Conservation (phyloP, 2,888 invertebrate genomes). For the Augiades crinisus region DNA sequence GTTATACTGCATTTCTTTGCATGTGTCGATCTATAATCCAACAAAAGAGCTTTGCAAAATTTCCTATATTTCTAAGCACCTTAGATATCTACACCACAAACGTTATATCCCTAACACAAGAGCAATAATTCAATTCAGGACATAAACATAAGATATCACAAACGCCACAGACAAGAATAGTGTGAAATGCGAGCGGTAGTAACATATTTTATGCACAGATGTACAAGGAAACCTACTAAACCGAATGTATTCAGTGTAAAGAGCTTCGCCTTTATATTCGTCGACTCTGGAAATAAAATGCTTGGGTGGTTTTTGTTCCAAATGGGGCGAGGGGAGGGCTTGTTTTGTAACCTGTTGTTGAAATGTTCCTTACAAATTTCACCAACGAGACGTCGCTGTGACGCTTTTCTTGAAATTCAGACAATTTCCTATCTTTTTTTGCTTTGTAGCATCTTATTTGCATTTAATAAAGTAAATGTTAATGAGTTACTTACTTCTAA, state of each 20-base stretch:
- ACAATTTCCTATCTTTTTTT: no score
- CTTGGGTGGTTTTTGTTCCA: not conserved
- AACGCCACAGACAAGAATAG: not conserved
- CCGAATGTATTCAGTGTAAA: slow-evolving; percentile 64
- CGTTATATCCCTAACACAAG: not conserved
- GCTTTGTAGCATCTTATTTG: no score
- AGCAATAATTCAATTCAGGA: no score
- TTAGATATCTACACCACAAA: no score
- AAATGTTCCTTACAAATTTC: not conserved
- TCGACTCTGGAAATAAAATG: slow-evolving; percentile 8
- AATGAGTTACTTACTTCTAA: no score
- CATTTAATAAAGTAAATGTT: no score
- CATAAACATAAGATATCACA: not conserved
- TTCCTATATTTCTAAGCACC: no score
- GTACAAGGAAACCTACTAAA: slow-evolving; percentile 60
- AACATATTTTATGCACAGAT: slow-evolving; percentile 68
- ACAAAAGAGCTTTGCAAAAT: no score
- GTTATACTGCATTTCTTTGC: no score
- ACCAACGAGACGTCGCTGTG: not conserved
- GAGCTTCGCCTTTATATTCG: slow-evolving; percentile 33
- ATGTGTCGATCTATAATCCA: no score
- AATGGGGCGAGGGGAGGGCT: not conserved
- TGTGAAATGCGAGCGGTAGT: slow-evolving; percentile 32
- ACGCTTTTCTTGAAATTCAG: no score
- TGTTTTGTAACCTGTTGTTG: slow-evolving; percentile 2